Base-by-base conservation (phyloP, 2,888 invertebrate genomes). In the Ormyrus nitidulus region DNA sequence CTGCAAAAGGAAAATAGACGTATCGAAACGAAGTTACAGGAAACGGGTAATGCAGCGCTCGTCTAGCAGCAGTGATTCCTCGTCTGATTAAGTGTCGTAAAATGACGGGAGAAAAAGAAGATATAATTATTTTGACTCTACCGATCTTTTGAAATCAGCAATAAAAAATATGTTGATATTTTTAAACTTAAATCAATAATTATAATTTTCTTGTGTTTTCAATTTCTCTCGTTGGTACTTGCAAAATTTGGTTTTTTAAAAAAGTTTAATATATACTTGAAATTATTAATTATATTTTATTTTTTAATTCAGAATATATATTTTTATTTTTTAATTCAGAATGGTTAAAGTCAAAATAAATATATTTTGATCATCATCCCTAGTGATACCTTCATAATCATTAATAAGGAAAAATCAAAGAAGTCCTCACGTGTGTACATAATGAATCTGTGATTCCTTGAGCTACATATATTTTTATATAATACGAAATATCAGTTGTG, bases 391-490 rank as follows among this genome's bases (percentile, higher is more conserved):
- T 34, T 34, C 34, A 34, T 34, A 34, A 34, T 34, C 34, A 34
- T 34, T 34, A 34, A 34, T 34, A 34, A 2, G 34, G 34, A 34
- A 48, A 61, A 77, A 77, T 71, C 51, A 13, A 58, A 48, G 59
- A 70, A 72, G 73, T 56, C 13, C 51, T 74, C 69, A 65, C 56
- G 77, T 77, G 83, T 89, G 88, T 89, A 89, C 79, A 89, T 88
- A 88, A 85, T 85, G 83, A 84, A 87, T 85, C 87, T 88, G 87
- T 88, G 87, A 88, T 89, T 87, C 86, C 85, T 85, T 85, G 84
- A 86, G 86, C 83, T 87, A 87, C 68, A 79, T 80, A 82, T 88
- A 88, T 88, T 88, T 88, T 88, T 88, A 86, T 88, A 88, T 73
- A 72, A 69, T 58, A 59, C 53, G 56, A 71, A 71, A 49, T 62